Evolutionary conservation across 2,797 vertebrate genomes (phyloP).

Genomic region (Notolabrus celidotus): DNA sequence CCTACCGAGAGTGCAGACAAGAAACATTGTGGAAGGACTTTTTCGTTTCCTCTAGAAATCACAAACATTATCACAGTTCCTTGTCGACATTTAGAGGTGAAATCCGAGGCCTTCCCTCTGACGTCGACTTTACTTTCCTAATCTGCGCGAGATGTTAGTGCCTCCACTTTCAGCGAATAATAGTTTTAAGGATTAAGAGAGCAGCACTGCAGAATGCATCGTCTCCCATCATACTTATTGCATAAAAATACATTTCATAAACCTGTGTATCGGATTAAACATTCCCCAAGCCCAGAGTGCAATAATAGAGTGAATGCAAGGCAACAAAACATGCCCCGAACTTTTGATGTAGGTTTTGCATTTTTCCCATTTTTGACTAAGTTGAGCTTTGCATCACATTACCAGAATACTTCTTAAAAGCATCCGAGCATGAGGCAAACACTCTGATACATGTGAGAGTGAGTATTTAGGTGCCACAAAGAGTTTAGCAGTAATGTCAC

Average conservation of each 20-base stretch:
- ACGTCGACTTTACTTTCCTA: conserved; percentile 56
- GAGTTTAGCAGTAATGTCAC: conserved; percentile 62
- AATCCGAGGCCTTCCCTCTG: conserved; percentile 37
- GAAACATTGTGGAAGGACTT: neutral
- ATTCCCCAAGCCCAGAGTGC: conserved; percentile 44
- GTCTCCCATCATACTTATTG: conserved; percentile 58
- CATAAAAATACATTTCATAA: conserved; percentile 77
- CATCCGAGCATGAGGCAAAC: conserved; percentile 40
- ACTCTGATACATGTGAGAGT: conserved; percentile 54
- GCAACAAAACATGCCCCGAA: conserved; percentile 74
- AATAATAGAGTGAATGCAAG: conserved; percentile 64
- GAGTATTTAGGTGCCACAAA: conserved; percentile 61
- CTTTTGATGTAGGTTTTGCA: conserved; percentile 66
- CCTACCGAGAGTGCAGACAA: neutral
- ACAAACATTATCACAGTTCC: neutral
- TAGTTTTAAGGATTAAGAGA: conserved; percentile 74
- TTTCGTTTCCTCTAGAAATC: conserved; percentile 6
- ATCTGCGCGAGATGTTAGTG: conserved; percentile 66
- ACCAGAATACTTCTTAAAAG: conserved; percentile 44
- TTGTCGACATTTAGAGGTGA: conserved; percentile 39
- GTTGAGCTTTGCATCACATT: conserved; percentile 74
- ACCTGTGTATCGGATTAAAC: conserved; percentile 80
- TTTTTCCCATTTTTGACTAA: conserved; percentile 55
- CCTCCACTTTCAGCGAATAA: conserved; percentile 72
- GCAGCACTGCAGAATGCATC: conserved; percentile 59